Base-by-base conservation (phyloP, 1,140 invertebrate species). In the Drosophila melanica region DNA sequence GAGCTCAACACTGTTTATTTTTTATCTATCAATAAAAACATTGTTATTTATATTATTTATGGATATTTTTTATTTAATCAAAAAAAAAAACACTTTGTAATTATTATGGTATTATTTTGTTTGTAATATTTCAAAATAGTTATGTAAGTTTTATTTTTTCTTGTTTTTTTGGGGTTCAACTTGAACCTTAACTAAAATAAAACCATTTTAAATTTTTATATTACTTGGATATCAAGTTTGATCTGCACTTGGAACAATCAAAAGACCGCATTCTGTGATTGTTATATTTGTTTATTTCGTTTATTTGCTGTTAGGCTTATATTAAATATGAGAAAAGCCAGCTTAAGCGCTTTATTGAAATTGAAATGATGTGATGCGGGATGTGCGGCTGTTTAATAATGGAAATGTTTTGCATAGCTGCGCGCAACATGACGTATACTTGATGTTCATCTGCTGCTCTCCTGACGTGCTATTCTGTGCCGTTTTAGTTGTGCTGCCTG, bases 341-440 rank as follows among this genome's bases (percentile, higher is more conserved):
- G 47, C 51, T 18, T 58, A 55, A 45, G 11, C 48, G 57, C 65
- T 74, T 74, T 63, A 74, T 74, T 58, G 67, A 75, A 69, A 53
- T 63, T 57, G 41, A 51, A 16, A 50, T 44, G 54, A 69, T 55
- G 63, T 44, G 54, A 69, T 55, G 63, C 53, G 55, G 48, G 8
- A 18, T 18, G 44, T 45, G 47, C 48, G 71, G 50, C 39, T 42
- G 45, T 77, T 63, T 74, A 69, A 75, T 77, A 77, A 65, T 53
- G 54, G 14, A 65, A 41, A 77, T 70, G 57, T 60, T 54, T 77
- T 62, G 72, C 72, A 69, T 77, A 75, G 55, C 59, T 70, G 27
- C 41, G 57, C 63, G 35, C 68, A 62, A 67, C 67, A 67, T 78
- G 73, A 76, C 76, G 73, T 76, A 76, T 76, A 76, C 76, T 72